Evolutionary conservation across 2,797 vertebrate species (phyloP), one percentile per base, ranked within the genome.

Genomic region (Urosaurus nigricauda): DNA sequence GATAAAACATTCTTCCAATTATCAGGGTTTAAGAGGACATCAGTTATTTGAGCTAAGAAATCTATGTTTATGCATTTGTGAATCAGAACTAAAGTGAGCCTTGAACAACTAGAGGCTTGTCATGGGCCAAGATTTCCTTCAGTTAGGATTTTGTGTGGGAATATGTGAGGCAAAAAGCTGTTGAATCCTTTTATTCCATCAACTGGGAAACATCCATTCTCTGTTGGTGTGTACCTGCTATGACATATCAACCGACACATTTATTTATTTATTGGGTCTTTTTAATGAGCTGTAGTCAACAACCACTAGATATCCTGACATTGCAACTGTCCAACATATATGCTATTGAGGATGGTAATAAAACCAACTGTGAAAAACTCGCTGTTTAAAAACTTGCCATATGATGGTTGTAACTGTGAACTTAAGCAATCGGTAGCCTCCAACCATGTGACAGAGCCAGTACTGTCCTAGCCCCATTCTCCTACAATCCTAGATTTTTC

Each of bases 181-280:
- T 53, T 56, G 29, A 84, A 77, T 37, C 43, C 47, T 68, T 75
- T 74, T 83, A 53, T 79, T 87, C 83, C 40, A 79, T 47, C 40
- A 13, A 7, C 35, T 53, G 74, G 74, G 80, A 74, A n/a, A 29
- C 43, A 35, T 65, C 1, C 29, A 21, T 43, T 35, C 11, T 47
- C n/a, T 1, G 0, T 5, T n/a, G 71, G 8, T 12, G 29, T 56
- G 12, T 58, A 19, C 51, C 32, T 75, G 51, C 0, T 0, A 29
- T 79, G 17, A 84, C 47, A 35, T 79, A 65, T 75, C 56, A 51
- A 68, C n/a, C 77, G n/a, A 51, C 70, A 19, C 19, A n/a, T 26
- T 37, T 63, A 51, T 51, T 51, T 51, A 51, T 51, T 51, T 51
- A 51, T 51, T 51, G 47, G 43, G 26, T 74, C 83, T 56, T 24